Evolutionary conservation across 37 sponge, comb jelly and placozoan genomes (phyloP), one percentile per base, ranked within the genome.

Genomic region (Diacarnus erythraeanus): DNA sequence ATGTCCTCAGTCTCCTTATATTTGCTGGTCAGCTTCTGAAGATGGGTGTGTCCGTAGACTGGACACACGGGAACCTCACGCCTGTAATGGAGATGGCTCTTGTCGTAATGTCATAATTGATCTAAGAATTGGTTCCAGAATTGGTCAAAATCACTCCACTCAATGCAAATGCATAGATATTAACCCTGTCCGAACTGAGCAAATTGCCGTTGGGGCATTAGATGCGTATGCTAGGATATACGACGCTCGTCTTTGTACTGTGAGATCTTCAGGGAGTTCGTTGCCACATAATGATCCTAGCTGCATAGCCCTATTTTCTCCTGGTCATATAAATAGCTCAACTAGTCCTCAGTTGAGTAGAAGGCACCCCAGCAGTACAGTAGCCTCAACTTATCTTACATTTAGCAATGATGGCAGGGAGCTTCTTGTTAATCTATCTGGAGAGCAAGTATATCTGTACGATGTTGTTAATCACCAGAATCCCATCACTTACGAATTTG

Each of bases 91-190:
- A 21, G 74, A 76, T 27, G 60, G 71, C 0, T 39, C 72, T 18
- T 94, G 94, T 42, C 72, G 87, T 9, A 94, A 94, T 40, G 90
- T 90, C 37, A 39, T 94, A 12, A 79, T 94, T 21, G 88, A 94
- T 61, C 57, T 90, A 9, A 78, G 78, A 26, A 18, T 69, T 5
- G 33, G 83, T 20, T 76, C 77, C 71, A 41, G 60, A 38, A 23
- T 40, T 66, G 69, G 44, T 1, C n/a, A 8, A 38, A 37, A 44
- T 42, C 42, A 39, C 60, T 31, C 70, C 54, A 43, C 84, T 22
- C 87, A 95, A 84, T 85, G 88, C 36, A 97, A 97, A 54, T 95
- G 98, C 75, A 60, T 97, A 18, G 87, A 77, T 57, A 79, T 93
- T 38, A 95, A 92, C 77, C 93, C 93, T 2, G 86, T 85, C 0